Evolutionary conservation across 1,140 invertebrate genomes (phyloP), one percentile per base, ranked within the genome.

Genomic region (Aphidius gifuensis): DNA sequence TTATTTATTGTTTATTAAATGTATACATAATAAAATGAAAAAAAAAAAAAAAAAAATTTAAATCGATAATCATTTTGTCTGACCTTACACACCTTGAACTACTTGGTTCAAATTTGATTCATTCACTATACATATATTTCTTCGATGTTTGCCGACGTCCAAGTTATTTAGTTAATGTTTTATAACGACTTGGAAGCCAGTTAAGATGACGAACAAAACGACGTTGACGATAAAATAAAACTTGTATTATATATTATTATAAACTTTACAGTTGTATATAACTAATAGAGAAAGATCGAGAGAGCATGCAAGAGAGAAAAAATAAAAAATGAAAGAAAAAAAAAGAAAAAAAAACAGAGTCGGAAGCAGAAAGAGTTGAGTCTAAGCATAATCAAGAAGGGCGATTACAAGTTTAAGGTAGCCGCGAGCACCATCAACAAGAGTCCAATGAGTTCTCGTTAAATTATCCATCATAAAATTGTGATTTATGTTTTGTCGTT

Each of bases 401-500:
- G 50, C 67, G 71, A 71, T 75, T 71, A 71, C 66, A 63, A 72
- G 71, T 72, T 73, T 73, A 72, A 74, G 69, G 72, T 73, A 73
- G 71, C 67, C 67, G 63, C 50, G 11, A 46, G 42, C 56, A 61
- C 55, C 53, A 44, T 42, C 44, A 49, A 45, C 50, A 42, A 49
- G 21, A 21, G 53, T 53, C 43, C 45, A 64, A 54, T 60, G 66
- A 47, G 46, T 56, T 66, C 70, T 75, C 74, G 71, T 75, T 73
- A 75, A 75, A 75, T 75, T 75, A 75, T 75, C 74, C 66, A 73
- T 68, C 73, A 75, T 75, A 75, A 75, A 75, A 75, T 70, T 69
- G 62, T 75, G 74, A 75, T 75, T 75, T 75, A 75, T 69, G 64
- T 16, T 60, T 53, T 50, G 64, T 32, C 21, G 69, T 75, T 75